phyloP scores from a whole-genome alignment of 2,888 invertebrate genomes.

The Antheraea yamamai region DNA sequence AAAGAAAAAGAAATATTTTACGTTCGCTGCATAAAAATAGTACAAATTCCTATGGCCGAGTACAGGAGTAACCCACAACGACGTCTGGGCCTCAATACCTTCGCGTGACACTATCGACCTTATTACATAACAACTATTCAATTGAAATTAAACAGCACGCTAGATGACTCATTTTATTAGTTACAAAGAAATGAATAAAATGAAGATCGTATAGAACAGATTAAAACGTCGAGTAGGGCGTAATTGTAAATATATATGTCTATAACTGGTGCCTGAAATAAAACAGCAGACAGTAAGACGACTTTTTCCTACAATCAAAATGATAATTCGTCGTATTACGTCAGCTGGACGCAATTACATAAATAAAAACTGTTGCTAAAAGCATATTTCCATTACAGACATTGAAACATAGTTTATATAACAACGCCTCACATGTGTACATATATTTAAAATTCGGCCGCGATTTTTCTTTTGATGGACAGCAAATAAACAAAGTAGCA shows the following conservation, averaged over 20 bases:
- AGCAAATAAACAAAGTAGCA: background rate
- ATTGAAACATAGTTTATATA: constrained; percentile 19
- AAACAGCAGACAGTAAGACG: constrained; percentile 52
- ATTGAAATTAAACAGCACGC: constrained; percentile 5
- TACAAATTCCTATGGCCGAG: background rate
- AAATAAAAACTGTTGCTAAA: constrained; percentile 17
- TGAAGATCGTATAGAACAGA: background rate
- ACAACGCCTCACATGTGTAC: constrained; percentile 12
- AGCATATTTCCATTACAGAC: constrained; percentile 16
- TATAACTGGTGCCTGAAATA: constrained; percentile 19
- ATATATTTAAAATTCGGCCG: constrained; percentile 3
- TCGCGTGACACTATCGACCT: background rate
- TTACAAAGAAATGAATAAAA: background rate
- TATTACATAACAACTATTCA: background rate
- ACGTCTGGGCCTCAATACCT: background rate
- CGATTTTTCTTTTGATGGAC: constrained; percentile 10
- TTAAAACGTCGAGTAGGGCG: background rate
- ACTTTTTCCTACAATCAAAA: constrained; percentile 33
- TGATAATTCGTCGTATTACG: constrained; percentile 34
- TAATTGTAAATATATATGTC: background rate
- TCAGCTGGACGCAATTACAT: constrained; percentile 20
- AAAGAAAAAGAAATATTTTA: too few species aligned
- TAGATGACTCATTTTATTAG: background rate
- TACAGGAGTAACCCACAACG: background rate
- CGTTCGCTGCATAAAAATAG: background rate